These are phyloP conservation scores for Chironomus tentans DNA, from an alignment of 2,888 invertebrate genomes.

Conservation along the genomic window DNA sequence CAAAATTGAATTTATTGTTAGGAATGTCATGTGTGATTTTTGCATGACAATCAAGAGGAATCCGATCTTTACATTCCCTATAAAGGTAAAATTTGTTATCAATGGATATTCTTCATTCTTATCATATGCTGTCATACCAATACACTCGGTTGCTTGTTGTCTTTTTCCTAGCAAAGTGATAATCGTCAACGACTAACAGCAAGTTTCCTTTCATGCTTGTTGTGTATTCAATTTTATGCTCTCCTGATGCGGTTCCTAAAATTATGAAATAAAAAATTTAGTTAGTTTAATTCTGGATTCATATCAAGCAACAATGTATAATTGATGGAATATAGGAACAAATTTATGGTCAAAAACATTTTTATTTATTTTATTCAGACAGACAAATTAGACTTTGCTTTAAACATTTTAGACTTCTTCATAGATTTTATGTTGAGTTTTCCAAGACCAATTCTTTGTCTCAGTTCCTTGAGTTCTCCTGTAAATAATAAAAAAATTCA, in stretches of 20 bases:
- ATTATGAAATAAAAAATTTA: not conserved
- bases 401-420: no score
- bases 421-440: no score
- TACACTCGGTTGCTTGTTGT: not conserved
- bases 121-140: not conserved
- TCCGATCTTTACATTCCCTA: not conserved
- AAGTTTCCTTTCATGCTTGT: not conserved
- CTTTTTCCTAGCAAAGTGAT: not conserved
- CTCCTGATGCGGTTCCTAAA: not conserved
- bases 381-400: no score
- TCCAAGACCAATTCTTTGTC: not conserved
- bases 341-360: no score
- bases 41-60: not conserved
- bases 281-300: no score
- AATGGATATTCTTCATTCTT: not conserved
- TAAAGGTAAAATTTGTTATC: not conserved
- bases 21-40: not conserved
- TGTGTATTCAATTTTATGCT: not conserved
- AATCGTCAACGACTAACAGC: not conserved
- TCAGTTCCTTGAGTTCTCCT: conserved; percentile 34
- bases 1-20: not conserved
- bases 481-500: conserved; percentile 1
- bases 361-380: no score
- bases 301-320: no score
- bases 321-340: no score